A percentile compares a stretch with the other conserved stretches of the same genome.
These are phyloP conservation scores for Laspeyria flexula DNA, from an alignment of 2,888 invertebrate genomes.

Conservation along the genomic window DNA sequence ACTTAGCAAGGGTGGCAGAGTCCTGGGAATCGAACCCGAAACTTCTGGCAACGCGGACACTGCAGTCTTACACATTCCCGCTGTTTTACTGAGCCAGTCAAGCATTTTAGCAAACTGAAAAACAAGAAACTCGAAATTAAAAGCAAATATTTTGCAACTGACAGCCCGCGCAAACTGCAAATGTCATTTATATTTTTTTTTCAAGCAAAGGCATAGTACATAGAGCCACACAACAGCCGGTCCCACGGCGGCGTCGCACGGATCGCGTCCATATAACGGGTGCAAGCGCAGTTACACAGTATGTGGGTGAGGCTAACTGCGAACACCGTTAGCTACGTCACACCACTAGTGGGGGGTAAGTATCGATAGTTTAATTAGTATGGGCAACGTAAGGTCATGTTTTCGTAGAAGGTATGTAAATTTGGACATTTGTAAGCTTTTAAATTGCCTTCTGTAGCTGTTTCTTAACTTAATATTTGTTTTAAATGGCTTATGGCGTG, in stretches of 20 bases:
- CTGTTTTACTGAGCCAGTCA: too few species aligned
- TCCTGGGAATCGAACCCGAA: too few species aligned
- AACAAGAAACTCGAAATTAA: neutral
- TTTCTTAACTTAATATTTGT: too few species aligned
- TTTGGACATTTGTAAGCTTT: constrained; percentile 5
- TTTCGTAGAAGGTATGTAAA: constrained; percentile 4
- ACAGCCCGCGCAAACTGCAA: constrained; percentile 27
- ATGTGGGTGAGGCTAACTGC: constrained; percentile 83
- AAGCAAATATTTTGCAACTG: constrained; percentile 1
- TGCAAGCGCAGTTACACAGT: constrained; percentile 77
- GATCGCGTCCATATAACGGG: constrained; percentile 81
- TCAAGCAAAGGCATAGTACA: constrained; percentile 42
- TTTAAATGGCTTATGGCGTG: neutral
- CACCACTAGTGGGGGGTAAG: constrained; percentile 56
- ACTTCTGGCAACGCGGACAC: too few species aligned
- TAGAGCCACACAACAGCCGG: constrained; percentile 43
- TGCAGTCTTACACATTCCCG: too few species aligned
- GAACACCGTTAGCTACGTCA: constrained; percentile 78
- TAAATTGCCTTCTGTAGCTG: too few species aligned
- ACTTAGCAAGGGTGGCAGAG: too few species aligned
- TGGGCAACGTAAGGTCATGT: constrained; percentile 1
- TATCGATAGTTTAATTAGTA: constrained; percentile 29
- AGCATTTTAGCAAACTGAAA: too few species aligned
- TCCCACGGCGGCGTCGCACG: constrained; percentile 63
- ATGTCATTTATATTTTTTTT: constrained; percentile 44